Evolutionary conservation across 1,140 invertebrate species (phyloP).

Genomic region (Maconellicoccus hirsutus): DNA sequence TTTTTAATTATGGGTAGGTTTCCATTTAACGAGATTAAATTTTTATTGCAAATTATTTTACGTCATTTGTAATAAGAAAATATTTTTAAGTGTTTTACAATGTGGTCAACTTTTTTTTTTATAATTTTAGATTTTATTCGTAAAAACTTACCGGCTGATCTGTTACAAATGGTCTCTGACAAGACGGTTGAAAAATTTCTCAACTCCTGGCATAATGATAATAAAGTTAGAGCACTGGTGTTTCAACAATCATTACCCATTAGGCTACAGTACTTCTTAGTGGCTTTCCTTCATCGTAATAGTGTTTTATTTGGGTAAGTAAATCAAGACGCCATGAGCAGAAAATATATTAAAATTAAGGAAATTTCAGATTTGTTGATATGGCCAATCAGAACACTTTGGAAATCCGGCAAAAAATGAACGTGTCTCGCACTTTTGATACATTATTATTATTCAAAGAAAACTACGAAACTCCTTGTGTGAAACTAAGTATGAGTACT

Average conservation of each 20-base stretch:
- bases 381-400: constrained; percentile 43
- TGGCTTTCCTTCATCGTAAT: constrained; percentile 72
- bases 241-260: constrained; percentile 66
- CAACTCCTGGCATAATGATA: constrained; percentile 71
- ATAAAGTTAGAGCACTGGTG: constrained; percentile 76
- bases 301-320: constrained; percentile 76
- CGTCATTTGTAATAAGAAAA: too few species aligned
- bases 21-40: background rate
- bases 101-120: constrained; percentile 28
- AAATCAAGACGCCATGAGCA: background rate
- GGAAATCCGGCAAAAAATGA: constrained; percentile 52
- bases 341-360: too few species aligned
- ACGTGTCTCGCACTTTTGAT: constrained; percentile 64
- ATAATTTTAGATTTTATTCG: constrained; percentile 60
- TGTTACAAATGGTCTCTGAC: constrained; percentile 58
- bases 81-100: background rate
- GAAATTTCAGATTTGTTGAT: constrained; percentile 54
- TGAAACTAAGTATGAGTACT: constrained; percentile 73
- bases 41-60: too few species aligned
- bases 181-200: constrained; percentile 66
- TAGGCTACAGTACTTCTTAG: constrained; percentile 72
- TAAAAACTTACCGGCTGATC: constrained; percentile 66
- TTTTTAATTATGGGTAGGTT: constrained; percentile 3
- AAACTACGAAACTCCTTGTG: constrained; percentile 63
- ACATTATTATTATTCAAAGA: constrained; percentile 86